Base-by-base conservation (phyloP, 2,888 invertebrate species). In the Lypha dubia region DNA sequence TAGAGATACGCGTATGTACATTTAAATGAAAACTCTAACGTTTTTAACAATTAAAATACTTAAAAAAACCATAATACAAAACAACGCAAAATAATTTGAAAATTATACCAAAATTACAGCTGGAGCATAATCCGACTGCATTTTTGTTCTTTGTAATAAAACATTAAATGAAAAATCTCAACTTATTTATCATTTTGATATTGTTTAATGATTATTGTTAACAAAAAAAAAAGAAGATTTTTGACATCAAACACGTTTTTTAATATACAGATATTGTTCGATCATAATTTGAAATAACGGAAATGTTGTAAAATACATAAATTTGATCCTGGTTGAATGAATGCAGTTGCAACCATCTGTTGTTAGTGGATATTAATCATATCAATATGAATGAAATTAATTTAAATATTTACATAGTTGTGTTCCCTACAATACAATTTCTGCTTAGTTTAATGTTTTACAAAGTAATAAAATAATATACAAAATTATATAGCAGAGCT, bases 301-400 rank as follows among this genome's bases (percentile, higher is more conserved):
- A 79, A 56, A 65, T 65, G n/a, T 65, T 65, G 53, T 38, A 17
- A 79, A 58, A 73, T 74, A 67, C 44, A 68, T 75, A 46, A 63
- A 53, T 68, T 70, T 67, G 38, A 51, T 74, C 1, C 35, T 81
- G 35, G 62, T 32, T 56, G 22, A 65, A 41, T 58, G 53, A 70
- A 62, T 63, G 60, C 3, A 51, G 41, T 68, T 74, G 56, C 74
- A 62, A 68, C 11, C 63, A 44, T 49, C 68, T 62, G 62, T 58
- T 67, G 24, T 24, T 49, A 17, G 28, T n/a, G 35, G 7, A 35
- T 56, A 65, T 73, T 49, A 73, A 49, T 65, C 35, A 65, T 51
- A 32, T 60, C 28, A 77, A 60, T 24, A 41, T 11, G 24, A 49
- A 22, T 46, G 38, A 15, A 15, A n/a, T n/a, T n/a, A n/a, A n/a